Evolutionary conservation across 2,888 invertebrate genomes (phyloP).

Genomic region (Cosmia pyralina): DNA sequence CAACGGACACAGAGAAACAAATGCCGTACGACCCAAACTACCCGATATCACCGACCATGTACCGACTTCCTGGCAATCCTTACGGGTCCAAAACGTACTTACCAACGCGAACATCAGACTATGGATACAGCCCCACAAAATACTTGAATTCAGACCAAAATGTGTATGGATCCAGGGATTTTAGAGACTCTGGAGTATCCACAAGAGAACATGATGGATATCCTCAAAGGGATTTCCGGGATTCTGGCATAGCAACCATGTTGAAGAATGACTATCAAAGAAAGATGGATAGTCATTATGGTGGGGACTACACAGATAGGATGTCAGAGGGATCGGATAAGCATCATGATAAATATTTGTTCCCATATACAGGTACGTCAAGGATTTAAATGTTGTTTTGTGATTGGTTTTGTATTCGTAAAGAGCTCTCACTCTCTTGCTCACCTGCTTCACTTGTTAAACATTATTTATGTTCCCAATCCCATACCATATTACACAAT

Average conservation of each 20-base stretch:
- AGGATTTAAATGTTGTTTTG: conserved; percentile 17
- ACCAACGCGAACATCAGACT: conserved; percentile 85
- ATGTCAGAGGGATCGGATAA: conserved; percentile 93
- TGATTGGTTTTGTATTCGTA: conserved; percentile 32
- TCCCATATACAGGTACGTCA: conserved; percentile 93
- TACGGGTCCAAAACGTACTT: conserved; percentile 88
- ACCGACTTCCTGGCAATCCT: conserved; percentile 84
- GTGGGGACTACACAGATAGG: conserved; percentile 91
- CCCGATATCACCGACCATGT: conserved; percentile 88
- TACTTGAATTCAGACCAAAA: conserved; percentile 82
- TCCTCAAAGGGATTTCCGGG: conserved; percentile 84
- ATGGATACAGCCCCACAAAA: conserved; percentile 87
- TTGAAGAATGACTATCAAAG: conserved; percentile 89
- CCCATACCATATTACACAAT: background rate
- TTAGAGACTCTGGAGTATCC: conserved; percentile 80
- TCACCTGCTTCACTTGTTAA: background rate
- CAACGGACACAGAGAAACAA: conserved; percentile 85
- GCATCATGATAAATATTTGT: conserved; percentile 95
- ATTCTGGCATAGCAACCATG: conserved; percentile 88
- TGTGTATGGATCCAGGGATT: conserved; percentile 84
- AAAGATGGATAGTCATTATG: conserved; percentile 86
- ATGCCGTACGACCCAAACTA: conserved; percentile 87
- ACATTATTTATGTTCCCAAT: no score
- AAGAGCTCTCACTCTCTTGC: no score
- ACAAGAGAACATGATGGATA: conserved; percentile 85